Evolutionary conservation across 2,797 vertebrate species (phyloP), one percentile per base, ranked within the genome.

Genomic region (Gastrophryne carolinensis): DNA sequence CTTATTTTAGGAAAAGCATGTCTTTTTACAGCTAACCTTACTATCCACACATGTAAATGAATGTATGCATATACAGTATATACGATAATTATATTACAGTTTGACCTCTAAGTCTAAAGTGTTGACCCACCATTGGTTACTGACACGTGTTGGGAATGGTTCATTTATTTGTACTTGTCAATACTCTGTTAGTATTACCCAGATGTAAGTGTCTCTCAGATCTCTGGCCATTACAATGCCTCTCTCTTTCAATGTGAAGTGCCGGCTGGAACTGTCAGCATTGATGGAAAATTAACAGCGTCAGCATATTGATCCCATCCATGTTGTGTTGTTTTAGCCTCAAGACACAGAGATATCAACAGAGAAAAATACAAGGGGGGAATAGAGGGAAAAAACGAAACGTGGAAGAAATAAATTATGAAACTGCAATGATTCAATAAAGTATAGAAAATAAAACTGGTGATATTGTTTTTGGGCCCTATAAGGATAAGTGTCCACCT

Each of bases 211-310:
- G 66, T 71, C 56, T 34, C 74, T 71, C 27, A 47, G 56, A 34
- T 54, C 37, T 69, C 23, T 63, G 56, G 13, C 74, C 74, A 71
- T 70, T 68, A 61, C 57, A 53, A 21, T 26, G 19, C 57, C 49
- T 57, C 50, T 53, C 58, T 57, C 37, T 62, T 44, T 69, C 21
- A n/a, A 17, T 39, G 11, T 74, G 39, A 66, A 66, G 72, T 66
- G 35, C 27, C 29, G 61, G 52, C 50, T 29, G 39, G 74, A 30
- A 57, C n/a, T 57, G 74, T 58, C 37, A 70, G 66, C 58, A 64
- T 64, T 77, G 74, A 71, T 71, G 74, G 74, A 77, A 71, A 77
- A 77, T 64, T 70, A 77, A 77, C 54, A 71, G 74, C 74, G 58
- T 77, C 74, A 77, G 58, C 37, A 17, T 64, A 77, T 77, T 49